Conservation (phyloP, 2,113 vertebrate species). For the Puntigrus tetrazona region DNA sequence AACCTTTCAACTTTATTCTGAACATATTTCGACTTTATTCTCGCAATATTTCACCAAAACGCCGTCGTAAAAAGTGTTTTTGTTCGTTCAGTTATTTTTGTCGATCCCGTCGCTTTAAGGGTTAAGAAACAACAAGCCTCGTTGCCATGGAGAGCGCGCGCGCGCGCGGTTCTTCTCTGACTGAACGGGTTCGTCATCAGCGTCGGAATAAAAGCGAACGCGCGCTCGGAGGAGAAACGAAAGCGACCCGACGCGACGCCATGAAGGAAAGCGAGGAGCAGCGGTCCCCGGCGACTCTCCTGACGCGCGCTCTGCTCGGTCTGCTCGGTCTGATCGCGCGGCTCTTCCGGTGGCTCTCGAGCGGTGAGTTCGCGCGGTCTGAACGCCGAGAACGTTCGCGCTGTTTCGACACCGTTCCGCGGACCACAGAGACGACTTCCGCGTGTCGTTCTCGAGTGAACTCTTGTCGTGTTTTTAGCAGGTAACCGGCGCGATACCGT, state of each 20-base stretch:
- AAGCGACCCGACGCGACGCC: background rate
- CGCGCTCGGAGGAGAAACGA: background rate
- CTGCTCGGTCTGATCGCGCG: background rate
- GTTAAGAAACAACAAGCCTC: background rate
- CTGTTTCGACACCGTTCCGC: background rate
- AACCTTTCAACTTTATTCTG: too few species aligned
- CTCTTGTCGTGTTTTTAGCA: constrained; percentile 33
- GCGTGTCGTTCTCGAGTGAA: too few species aligned
- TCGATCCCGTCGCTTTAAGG: too few species aligned
- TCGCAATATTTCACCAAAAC: too few species aligned
- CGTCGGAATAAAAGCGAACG: background rate
- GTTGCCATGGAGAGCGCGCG: background rate
- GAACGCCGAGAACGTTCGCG: background rate
- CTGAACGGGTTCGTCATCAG: background rate
- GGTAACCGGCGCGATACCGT: too few species aligned
- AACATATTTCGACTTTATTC: too few species aligned
- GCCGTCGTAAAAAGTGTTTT: too few species aligned
- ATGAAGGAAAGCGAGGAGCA: background rate
- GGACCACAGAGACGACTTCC: background rate
- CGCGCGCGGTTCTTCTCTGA: background rate
- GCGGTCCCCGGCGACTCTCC: fast-evolving
- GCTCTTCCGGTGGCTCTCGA: background rate
- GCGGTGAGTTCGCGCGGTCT: background rate
- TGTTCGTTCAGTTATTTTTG: too few species aligned
- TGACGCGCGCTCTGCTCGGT: background rate